A percentile compares a stretch with the other conserved stretches of the same genome.
Conservation (phyloP, 2,113 vertebrate genomes). For the Machaerirhynchus nigripectus region DNA sequence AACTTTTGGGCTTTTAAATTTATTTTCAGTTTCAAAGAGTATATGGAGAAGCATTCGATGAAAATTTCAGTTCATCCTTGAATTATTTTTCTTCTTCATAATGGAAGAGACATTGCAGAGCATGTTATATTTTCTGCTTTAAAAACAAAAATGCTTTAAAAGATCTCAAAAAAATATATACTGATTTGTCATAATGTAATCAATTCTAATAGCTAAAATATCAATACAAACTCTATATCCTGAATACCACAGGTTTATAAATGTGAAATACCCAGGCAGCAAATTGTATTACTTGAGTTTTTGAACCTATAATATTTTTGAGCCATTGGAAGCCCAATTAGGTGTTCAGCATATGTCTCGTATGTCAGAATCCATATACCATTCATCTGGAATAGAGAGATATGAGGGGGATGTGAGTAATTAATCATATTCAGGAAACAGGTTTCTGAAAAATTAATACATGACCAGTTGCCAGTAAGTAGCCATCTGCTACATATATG, state of each 20-base stretch:
- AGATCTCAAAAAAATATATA: neutral
- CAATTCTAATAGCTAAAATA: neutral
- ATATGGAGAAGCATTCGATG: neutral
- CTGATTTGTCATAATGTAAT: neutral
- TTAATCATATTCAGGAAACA: slow-evolving; percentile 51
- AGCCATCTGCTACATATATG: slow-evolving; percentile 40
- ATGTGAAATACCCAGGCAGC: neutral
- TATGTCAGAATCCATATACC: slow-evolving; percentile 15
- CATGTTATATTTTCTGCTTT: neutral
- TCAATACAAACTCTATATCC: slow-evolving; percentile 6
- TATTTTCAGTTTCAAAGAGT: neutral
- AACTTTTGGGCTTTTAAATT: neutral
- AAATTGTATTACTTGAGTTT: slow-evolving; percentile 4
- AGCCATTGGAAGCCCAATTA: neutral
- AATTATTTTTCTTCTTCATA: neutral
- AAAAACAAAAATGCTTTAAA: neutral
- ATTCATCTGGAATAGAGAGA: slow-evolving; percentile 26
- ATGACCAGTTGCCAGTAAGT: slow-evolving; percentile 41
- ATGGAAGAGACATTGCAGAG: neutral
- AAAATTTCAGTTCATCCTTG: neutral
- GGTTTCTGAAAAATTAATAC: slow-evolving; percentile 51
- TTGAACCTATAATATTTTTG: neutral
- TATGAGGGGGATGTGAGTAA: slow-evolving; percentile 30
- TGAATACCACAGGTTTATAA: neutral
- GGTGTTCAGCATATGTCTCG: neutral